Conservation (phyloP, 2,888 invertebrate genomes). For the Dynastes grantii region DNA sequence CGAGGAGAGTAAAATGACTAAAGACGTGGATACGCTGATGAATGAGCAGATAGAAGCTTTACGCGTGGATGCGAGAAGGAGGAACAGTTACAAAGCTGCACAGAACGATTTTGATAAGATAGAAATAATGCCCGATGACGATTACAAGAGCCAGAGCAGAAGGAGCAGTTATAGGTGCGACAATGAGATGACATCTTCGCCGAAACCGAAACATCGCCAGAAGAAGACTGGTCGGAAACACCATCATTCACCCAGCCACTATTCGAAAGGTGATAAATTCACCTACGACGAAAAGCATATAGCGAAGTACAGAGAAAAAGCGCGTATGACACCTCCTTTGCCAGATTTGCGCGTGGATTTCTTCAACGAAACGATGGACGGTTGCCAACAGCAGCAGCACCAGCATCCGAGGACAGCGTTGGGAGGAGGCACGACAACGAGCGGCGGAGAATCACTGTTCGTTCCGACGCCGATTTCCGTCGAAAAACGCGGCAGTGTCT, state of each 20-base stretch:
- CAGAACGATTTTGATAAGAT: constrained; percentile 66
- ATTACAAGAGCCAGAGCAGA: constrained; percentile 46
- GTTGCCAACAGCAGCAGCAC: constrained; percentile 56
- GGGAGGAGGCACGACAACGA: neutral
- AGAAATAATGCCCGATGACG: constrained; percentile 59
- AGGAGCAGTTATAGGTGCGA: constrained; percentile 53
- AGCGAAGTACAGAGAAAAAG: constrained; percentile 65
- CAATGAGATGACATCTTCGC: constrained; percentile 64
- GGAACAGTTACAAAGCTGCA: constrained; percentile 68
- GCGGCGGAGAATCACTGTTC: constrained; percentile 57
- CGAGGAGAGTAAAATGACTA: constrained; percentile 52
- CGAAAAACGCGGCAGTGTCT: constrained; percentile 70
- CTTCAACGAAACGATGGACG: constrained; percentile 72
- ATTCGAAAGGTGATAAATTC: constrained; percentile 65
- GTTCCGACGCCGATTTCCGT: constrained; percentile 57
- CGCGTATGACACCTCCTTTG: constrained; percentile 75
- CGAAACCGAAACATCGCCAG: constrained; percentile 67
- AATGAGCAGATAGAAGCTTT: constrained; percentile 66
- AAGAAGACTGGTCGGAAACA: constrained; percentile 62
- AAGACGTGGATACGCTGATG: constrained; percentile 66
- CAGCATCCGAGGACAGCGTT: constrained; percentile 13
- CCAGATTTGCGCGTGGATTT: constrained; percentile 78
- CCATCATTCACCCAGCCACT: constrained; percentile 66
- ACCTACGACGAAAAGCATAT: constrained; percentile 68
- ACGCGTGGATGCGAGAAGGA: constrained; percentile 64